These are phyloP conservation scores for Boulengeromyrus knoepffleri DNA, from an alignment of 2,113 vertebrate genomes.

Conservation along the genomic window DNA sequence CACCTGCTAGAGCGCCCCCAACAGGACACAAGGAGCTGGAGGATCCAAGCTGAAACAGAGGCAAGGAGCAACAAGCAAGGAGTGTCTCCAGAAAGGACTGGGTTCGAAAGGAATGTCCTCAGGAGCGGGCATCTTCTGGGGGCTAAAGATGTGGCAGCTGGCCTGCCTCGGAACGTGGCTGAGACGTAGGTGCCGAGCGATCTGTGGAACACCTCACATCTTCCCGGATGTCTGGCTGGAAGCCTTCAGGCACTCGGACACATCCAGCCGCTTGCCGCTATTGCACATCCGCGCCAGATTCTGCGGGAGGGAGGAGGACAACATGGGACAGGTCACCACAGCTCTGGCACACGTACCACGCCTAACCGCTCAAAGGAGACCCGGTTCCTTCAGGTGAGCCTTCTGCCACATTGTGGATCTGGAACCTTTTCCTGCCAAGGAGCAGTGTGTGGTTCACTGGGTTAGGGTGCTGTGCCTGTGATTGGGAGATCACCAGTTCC, in stretches of 20 bases:
- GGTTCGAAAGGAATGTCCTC: neutral
- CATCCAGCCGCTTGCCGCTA: conserved; percentile 59
- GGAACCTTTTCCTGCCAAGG: neutral
- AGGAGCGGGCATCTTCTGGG: neutral
- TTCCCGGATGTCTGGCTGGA: conserved; percentile 36
- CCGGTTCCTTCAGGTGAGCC: neutral
- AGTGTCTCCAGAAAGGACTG: neutral
- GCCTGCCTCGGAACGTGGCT: neutral
- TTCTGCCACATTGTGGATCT: neutral
- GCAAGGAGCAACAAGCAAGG: neutral
- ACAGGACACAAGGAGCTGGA: neutral
- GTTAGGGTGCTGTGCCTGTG: neutral
- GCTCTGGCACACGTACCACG: neutral
- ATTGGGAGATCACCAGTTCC: neutral
- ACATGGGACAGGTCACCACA: neutral
- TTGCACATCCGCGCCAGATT: conserved; percentile 66
- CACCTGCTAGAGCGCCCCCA: neutral
- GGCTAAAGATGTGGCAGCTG: neutral
- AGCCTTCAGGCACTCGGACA: conserved; percentile 61
- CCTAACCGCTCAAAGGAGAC: neutral
- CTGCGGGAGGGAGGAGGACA: conserved; percentile 33
- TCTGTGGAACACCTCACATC: conserved; percentile 14
- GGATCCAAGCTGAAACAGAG: neutral
- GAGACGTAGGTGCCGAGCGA: neutral
- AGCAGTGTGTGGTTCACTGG: neutral